Evolutionary conservation across 1,140 invertebrate species (phyloP), one percentile per base, ranked within the genome.

Genomic region (Zaprionus lachaisei): DNA sequence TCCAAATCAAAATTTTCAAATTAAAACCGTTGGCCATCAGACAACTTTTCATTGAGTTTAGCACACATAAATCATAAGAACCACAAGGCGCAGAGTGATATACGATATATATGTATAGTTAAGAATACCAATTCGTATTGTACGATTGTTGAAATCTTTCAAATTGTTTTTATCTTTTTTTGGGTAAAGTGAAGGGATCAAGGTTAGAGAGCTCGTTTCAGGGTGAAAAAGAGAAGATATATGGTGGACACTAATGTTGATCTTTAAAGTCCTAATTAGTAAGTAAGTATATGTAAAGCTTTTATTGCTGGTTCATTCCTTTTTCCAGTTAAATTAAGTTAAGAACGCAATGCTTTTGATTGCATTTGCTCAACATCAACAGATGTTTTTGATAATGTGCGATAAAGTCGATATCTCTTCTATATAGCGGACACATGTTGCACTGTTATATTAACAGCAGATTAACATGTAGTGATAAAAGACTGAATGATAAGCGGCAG

Each of bases 1-100:
- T 17, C n/a, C 34, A 56, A 72, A 64, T 37, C 14, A 44, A 47
- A 71, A 57, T 17, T 17, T 9, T 44, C n/a, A 17, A 44, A 44
- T 64, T 17, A 49, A 65, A 72, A 38, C 55, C 70, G 41, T 38
- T 73, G 71, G 47, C 72, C 72, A 61, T 74, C 66, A 38, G 24
- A 12, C 57, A 38, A 12, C 24, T 55, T 74, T 66, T 69, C 72
- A 69, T 49, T 37, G 38, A 15, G 47, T 34, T 61, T 15, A 14
- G 9, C 37, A 49, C 57, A 34, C 47, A 73, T 68, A 17, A 47
- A 17, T 47, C 41, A 47, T 47, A 47, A 11, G n/a, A 47, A 47
- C 41, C n/a, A n/a, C 17, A n/a, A 47, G 17, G n/a, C 41, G 41
- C 6, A 44, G 41, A 17, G 7, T 17, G n/a, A 47, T 47, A 44